Evolutionary conservation across 2,797 vertebrate species (phyloP), one percentile per base, ranked within the genome.

Genomic region (Catharus ustulatus): DNA sequence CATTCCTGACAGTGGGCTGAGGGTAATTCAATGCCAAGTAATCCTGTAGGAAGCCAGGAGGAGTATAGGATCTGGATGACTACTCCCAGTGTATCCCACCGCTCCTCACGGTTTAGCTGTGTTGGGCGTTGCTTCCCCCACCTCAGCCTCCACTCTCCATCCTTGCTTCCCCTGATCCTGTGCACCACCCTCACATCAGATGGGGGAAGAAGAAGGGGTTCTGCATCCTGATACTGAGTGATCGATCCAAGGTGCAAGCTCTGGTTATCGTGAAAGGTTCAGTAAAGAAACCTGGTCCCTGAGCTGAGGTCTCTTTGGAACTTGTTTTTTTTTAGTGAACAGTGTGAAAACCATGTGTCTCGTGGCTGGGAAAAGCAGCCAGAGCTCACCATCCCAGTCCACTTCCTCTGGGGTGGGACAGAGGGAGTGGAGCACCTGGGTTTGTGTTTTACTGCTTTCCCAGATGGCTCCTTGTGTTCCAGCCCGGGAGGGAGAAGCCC

Each of bases 281-380:
- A 83, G 51, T 87, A 93, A 93, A 91, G 90, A 92, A 89, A 94
- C 77, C 69, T 78, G 95, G 71, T 83, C 73, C 85, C 57, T 81
- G 21, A 73, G 78, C 66, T 1, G 0, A 69, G 69, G 34, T 78
- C 76, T 93, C 82, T 91, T 93, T 87, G 71, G 58, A 86, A 76
- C 79, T 59, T 59, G 51, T 38, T 26, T 52, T 93, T 78, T 68
- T 40, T 40, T 67, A 89, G 86, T n/a, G 71, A 72, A 34, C 4
- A 0, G 42, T 74, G 54, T 89, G 74, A 43, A 62, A 84, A 42
- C n/a, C 1, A 0, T 22, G 49, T 54, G 49, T 61, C 61, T 64
- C 0, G 0, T 19, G 71, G 63, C 78, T 45, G 81, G 78, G 45
- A 73, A 80, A 46, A 77, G 89, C 82, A 54, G 78, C 75, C 84